Conservation (phyloP, 2,888 invertebrate species). For the Formica aserva region DNA sequence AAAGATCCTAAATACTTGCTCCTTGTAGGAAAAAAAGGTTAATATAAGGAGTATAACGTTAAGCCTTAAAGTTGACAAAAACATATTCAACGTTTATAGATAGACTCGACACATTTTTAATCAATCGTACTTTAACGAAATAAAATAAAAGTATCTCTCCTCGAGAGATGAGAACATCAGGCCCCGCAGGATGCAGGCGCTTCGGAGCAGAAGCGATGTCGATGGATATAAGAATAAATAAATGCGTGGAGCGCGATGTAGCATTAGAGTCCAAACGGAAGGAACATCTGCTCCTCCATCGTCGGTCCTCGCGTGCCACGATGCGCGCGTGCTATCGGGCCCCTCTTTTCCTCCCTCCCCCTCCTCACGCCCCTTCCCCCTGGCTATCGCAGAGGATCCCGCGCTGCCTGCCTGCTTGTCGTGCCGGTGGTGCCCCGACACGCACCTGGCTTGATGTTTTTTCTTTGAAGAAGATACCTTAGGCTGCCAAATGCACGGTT, state of each 20-base stretch:
- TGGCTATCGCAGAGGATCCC: slow-evolving; percentile 30
- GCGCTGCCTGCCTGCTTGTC: slow-evolving; percentile 34
- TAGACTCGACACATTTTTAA: background rate
- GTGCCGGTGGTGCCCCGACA: slow-evolving; percentile 33
- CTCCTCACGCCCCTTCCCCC: background rate
- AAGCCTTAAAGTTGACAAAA: too few relatives aligned
- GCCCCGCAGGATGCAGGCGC: background rate
- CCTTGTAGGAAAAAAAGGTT: background rate
- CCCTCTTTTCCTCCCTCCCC: background rate
- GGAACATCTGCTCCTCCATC: slow-evolving; percentile 73
- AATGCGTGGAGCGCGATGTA: slow-evolving; percentile 53
- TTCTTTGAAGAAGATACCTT: slow-evolving; percentile 49
- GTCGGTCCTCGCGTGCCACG: slow-evolving; percentile 70
- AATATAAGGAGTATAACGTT: background rate
- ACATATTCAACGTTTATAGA: background rate
- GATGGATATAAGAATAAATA: slow-evolving; percentile 51
- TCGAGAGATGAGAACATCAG: slow-evolving; percentile 21
- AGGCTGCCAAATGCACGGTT: slow-evolving; percentile 47
- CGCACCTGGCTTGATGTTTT: slow-evolving; percentile 70
- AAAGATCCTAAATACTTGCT: background rate
- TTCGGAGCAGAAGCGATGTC: slow-evolving; percentile 2
- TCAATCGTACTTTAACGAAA: background rate
- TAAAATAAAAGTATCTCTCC: background rate
- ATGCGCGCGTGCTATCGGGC: slow-evolving; percentile 67
- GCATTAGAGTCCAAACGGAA: slow-evolving; percentile 64